Conservation (phyloP, 2,888 invertebrate species). For the Drosophila mimica region DNA sequence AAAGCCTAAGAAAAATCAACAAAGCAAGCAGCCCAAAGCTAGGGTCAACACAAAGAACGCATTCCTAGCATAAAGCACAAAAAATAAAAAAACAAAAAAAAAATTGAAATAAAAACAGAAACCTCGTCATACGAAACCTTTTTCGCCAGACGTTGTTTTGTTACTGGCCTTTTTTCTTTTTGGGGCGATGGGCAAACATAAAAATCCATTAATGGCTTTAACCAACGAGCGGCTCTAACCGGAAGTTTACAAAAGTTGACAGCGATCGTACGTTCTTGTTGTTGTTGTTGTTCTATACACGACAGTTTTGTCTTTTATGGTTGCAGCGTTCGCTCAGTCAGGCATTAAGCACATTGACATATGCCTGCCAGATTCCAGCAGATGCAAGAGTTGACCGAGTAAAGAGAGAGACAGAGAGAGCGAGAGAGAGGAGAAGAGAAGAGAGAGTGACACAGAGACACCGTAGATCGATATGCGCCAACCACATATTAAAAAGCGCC, state of each 20-base stretch:
- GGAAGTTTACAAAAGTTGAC: slow-evolving; percentile 78
- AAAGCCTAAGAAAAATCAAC: slow-evolving; percentile 35
- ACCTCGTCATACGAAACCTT: slow-evolving; percentile 37
- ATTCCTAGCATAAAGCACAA: slow-evolving; percentile 39
- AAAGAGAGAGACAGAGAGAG: slow-evolving; percentile 7
- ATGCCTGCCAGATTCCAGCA: slow-evolving; percentile 60
- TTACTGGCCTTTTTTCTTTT: slow-evolving; percentile 24
- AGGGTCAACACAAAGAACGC: slow-evolving; percentile 22
- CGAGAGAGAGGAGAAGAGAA: slow-evolving; percentile 13
- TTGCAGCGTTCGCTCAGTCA: slow-evolving; percentile 56
- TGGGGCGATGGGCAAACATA: slow-evolving; percentile 49
- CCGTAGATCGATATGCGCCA: slow-evolving; percentile 65
- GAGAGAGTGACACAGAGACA: slow-evolving; percentile 16
- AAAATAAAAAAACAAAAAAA: neutral
- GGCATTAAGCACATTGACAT: slow-evolving; percentile 79
- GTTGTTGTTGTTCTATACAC: slow-evolving; percentile 38
- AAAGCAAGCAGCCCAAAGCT: slow-evolving; percentile 18
- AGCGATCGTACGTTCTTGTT: slow-evolving; percentile 57
- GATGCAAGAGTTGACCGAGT: slow-evolving; percentile 21
- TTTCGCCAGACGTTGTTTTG: slow-evolving; percentile 24
- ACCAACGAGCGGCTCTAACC: slow-evolving; percentile 65
- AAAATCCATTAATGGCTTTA: slow-evolving; percentile 68
- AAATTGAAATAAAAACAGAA: slow-evolving; percentile 9
- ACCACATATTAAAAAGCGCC: slow-evolving; percentile 65
- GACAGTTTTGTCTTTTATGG: slow-evolving; percentile 43